Evolutionary conservation across 2,113 vertebrate genomes (phyloP).

Genomic region (Prolemur simus): DNA sequence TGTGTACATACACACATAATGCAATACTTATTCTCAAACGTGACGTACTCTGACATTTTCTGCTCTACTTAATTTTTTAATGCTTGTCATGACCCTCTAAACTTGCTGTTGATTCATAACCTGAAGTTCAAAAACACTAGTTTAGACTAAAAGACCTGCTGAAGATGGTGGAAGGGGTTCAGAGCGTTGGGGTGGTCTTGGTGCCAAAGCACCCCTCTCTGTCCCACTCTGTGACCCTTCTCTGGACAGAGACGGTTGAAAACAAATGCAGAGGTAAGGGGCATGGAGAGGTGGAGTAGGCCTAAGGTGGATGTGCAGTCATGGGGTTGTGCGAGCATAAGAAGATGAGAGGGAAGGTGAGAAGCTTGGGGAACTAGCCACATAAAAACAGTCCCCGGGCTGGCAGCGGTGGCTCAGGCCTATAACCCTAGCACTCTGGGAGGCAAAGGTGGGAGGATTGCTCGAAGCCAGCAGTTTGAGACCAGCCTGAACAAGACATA

Average conservation of each 20-base stretch:
- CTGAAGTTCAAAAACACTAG: neutral
- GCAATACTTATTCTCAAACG: neutral
- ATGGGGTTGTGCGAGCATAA: rapidly evolving
- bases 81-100: neutral
- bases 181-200: rapidly evolving
- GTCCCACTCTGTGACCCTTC: neutral
- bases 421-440: neutral
- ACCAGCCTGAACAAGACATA: neutral
- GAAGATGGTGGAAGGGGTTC: neutral
- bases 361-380: neutral
- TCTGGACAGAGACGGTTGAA: neutral
- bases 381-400: neutral
- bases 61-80: neutral
- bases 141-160: neutral
- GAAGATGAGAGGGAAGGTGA: neutral
- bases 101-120: neutral
- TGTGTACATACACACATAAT: neutral
- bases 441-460: neutral
- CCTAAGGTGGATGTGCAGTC: no score
- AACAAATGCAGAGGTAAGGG: neutral
- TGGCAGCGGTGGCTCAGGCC: neutral
- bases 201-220: neutral
- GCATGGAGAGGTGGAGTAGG: neutral
- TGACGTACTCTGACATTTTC: neutral
- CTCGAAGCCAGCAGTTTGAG: neutral